phyloP scores from a whole-genome alignment of 2,888 invertebrate species.

The Hirtodrosophila confusa region DNA sequence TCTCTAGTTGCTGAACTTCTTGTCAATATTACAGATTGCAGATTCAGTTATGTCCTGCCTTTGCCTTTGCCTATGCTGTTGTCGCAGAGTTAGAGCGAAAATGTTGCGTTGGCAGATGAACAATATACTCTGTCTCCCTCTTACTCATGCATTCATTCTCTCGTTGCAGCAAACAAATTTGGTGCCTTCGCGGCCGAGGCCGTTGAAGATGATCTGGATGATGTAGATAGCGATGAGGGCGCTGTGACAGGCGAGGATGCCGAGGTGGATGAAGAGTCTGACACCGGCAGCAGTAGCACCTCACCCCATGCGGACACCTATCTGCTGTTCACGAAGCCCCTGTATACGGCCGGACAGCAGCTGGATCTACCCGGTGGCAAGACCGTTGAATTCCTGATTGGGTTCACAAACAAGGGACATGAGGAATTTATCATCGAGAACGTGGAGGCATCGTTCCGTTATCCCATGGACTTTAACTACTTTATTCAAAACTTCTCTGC shows the following conservation, averaged over 20 bases:
- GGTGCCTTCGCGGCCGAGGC: slow-evolving; percentile 84
- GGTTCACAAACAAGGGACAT: slow-evolving; percentile 97
- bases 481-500: slow-evolving; percentile 99
- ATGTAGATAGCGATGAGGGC: slow-evolving; percentile 82
- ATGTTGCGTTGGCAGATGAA: slow-evolving; percentile 60
- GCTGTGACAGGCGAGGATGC: slow-evolving; percentile 85
- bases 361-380: slow-evolving; percentile 92
- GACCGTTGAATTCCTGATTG: slow-evolving; percentile 97
- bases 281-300: slow-evolving; percentile 84
- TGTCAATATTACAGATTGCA: neutral
- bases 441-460: slow-evolving; percentile 98
- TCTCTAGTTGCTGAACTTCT: too few species aligned
- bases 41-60: neutral
- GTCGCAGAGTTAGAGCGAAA: slow-evolving; percentile 16
- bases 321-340: slow-evolving; percentile 94
- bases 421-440: slow-evolving; percentile 96
- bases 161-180: slow-evolving; percentile 85
- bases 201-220: slow-evolving; percentile 88
- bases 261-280: slow-evolving; percentile 84
- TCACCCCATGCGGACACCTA: slow-evolving; percentile 96
- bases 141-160: slow-evolving; percentile 12
- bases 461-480: slow-evolving; percentile 99
- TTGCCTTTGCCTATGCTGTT: neutral
- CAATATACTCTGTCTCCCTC: slow-evolving; percentile 39
- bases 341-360: slow-evolving; percentile 87